Evolutionary conservation across 2,797 vertebrate genomes (phyloP).

Genomic region (Alcedo atthis): DNA sequence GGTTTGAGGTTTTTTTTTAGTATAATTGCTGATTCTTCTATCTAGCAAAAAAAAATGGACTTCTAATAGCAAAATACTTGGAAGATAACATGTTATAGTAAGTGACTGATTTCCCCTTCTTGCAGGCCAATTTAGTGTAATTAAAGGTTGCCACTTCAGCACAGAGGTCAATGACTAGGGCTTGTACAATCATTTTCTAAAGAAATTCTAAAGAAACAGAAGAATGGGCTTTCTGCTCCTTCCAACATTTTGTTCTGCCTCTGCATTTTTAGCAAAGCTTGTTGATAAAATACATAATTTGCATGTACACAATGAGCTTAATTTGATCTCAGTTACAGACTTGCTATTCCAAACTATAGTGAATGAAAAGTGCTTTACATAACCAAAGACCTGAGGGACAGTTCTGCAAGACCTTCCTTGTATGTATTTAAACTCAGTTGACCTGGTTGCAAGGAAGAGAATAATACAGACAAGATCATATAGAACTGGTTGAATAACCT

Average conservation of each 20-base stretch:
- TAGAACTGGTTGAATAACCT: not conserved
- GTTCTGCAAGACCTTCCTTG: not conserved
- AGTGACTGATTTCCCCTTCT: slow-evolving; percentile 10
- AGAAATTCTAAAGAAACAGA: slow-evolving; percentile 18
- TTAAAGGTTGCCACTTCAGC: slow-evolving; percentile 38
- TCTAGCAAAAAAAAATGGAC: not conserved
- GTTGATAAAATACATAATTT: slow-evolving; percentile 19
- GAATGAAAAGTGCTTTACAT: not conserved
- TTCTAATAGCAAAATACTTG: not conserved
- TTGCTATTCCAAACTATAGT: not conserved
- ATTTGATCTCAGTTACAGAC: slow-evolving; percentile 7
- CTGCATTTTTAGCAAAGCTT: not conserved
- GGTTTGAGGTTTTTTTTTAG: not conserved
- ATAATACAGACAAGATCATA: not conserved
- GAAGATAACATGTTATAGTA: not conserved
- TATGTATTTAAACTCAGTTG: not conserved
- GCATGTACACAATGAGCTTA: not conserved
- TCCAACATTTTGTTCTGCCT: slow-evolving; percentile 19
- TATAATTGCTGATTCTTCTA: not conserved
- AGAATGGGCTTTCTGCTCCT: slow-evolving; percentile 1
- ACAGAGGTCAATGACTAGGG: slow-evolving; percentile 37
- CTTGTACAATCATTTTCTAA: slow-evolving; percentile 29
- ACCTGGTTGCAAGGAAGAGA: not conserved
- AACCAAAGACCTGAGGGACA: not conserved
- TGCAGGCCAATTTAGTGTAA: not conserved